Evolutionary conservation across 2,888 invertebrate genomes (phyloP), one percentile per base, ranked within the genome.

Genomic region (Limnephilus rhombicus): DNA sequence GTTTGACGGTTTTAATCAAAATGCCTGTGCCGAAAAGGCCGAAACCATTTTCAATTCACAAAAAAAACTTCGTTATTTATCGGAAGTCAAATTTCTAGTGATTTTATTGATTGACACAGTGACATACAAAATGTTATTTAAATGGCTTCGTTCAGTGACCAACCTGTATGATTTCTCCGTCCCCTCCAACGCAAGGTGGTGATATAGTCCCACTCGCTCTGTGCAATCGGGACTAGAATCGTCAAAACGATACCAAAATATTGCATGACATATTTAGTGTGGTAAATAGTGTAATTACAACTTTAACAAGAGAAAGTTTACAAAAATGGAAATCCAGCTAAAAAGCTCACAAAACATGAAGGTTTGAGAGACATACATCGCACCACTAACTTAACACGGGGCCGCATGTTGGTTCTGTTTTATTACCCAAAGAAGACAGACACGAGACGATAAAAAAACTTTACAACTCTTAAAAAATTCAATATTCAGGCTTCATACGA

Each of bases 281-380:
- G 24, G 24, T 68, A 18, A 24, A 18, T 68, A 24, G 7, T n/a
- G 68, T 68, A n/a, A 24, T 68, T 24, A 68, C 5, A 24, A 68
- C 68, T 9, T 68, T 12, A 29, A 37, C 34, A 31, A 68, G 87
- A 87, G 87, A 87, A 87, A 87, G 68, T 87, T 31, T 5, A 83
- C 83, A 41, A 13, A 83, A 37, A 31, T 68, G 87, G 53, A 87
- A 87, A 68, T 49, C 87, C 15, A n/a, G 24, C 29, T 53, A 29
- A 86, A 86, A 86, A 49, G 41, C n/a, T 13, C 29, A 45, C n/a
- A 41, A 87, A 12, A 87, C 2, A 49, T 18, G 82, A 83, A 87
- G 34, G 87, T 34, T n/a, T 31, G 31, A 68, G 34, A 1, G 12
- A 31, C 87, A 49, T 34, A 53, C n/a, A 68, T 87, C 53, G 31